Evolutionary conservation across 2,113 vertebrate genomes (phyloP), one percentile per base, ranked within the genome.

Genomic region (Melanotaenia duboulayi): DNA sequence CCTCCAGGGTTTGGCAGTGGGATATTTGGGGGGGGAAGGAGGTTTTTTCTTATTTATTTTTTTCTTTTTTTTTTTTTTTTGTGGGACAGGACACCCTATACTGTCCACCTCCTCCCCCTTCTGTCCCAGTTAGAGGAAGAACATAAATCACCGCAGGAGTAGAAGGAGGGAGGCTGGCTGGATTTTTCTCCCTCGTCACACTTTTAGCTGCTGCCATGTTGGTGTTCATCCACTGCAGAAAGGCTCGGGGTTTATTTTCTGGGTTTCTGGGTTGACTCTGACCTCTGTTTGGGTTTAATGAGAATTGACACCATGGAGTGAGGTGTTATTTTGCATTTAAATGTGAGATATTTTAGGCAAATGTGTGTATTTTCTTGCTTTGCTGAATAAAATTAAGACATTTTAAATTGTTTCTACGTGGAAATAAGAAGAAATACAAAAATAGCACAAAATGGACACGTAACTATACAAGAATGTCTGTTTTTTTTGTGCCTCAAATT

Each of bases 61-160:
- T 28, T 67, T 40, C 2, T 7, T 17, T 20, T 42, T 52, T 5
- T 65, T 72, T 54, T 65, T 59, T 24, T 17, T 19, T n/a, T 17
- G 44, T 44, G 70, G 71, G 70, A 83, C 55, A 82, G 83, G 84
- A 88, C 83, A 82, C 76, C 74, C 79, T 69, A 64, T 74, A 62
- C 72, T 80, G 75, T 69, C 73, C 70, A 32, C 28, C 48, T 46
- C 76, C 48, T 13, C 70, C 71, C 49, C 37, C 13, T 4, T 76
- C 63, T 90, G 91, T 55, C 87, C 87, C 87, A 92, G 61, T 91
- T 91, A 81, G 51, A 64, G 71, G 79, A 71, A 60, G 76, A 81
- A 83, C 74, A 89, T 87, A 85, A 86, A 91, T 89, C 64, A 82
- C 39, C 11, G 17, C 40, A 61, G 73, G 44, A 79, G 60, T 63